These are phyloP conservation scores for Tenrec ecaudatus DNA, from an alignment of 2,113 vertebrate genomes.

Conservation along the genomic window DNA sequence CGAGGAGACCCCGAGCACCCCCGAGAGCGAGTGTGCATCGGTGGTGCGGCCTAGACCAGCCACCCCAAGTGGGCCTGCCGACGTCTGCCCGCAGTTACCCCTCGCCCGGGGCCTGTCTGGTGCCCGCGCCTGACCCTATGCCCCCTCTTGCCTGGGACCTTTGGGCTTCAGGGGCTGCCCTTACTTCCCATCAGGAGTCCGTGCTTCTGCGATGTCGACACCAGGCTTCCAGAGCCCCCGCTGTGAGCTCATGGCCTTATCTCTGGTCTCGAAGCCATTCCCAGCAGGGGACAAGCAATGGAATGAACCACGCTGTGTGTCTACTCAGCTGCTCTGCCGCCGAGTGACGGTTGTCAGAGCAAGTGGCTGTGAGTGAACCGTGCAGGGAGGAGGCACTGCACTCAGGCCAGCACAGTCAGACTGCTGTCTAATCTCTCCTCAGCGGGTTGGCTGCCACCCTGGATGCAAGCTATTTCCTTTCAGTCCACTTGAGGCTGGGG, in stretches of 20 bases:
- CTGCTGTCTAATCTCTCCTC: too few species aligned
- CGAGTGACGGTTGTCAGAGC: not conserved
- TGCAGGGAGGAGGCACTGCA: not conserved
- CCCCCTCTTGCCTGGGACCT: not conserved
- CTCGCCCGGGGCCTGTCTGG: not conserved
- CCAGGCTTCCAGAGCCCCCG: too few species aligned
- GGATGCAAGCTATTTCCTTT: slow-evolving; percentile 86
- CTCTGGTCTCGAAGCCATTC: too few species aligned
- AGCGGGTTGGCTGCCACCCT: slow-evolving; percentile 74
- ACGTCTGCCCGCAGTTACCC: not conserved
- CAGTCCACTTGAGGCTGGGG: slow-evolving; percentile 84
- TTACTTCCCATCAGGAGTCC: too few species aligned
- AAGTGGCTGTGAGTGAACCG: not conserved
- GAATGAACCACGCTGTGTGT: too few species aligned
- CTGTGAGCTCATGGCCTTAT: too few species aligned
- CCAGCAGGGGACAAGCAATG: too few species aligned
- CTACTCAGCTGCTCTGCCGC: not conserved
- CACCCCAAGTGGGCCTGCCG: not conserved
- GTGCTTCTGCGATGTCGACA: not conserved
- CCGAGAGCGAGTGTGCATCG: slow-evolving; percentile 29
- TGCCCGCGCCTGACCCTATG: not conserved
- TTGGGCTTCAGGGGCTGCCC: not conserved
- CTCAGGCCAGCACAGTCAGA: too few species aligned
- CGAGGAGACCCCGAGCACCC: slow-evolving; percentile 39
- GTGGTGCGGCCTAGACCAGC: not conserved